A percentile compares a stretch with the other conserved stretches of the same genome.
Evolutionary conservation across 2,797 vertebrate species (phyloP).

Genomic region (Ibycter americanus): DNA sequence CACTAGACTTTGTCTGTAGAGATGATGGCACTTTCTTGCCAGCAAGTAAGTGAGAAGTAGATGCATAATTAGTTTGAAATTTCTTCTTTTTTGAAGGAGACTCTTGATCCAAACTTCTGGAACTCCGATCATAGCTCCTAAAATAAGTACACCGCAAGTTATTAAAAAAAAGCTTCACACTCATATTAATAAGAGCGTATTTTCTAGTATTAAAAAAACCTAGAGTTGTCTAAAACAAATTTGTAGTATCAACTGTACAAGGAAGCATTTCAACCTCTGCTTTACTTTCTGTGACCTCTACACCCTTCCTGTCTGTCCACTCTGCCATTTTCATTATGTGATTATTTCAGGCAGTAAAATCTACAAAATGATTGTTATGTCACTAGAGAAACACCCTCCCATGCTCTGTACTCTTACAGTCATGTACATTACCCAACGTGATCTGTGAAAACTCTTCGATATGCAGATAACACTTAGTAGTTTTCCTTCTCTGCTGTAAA

Average conservation of each 20-base stretch:
- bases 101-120: slow-evolving; percentile 93
- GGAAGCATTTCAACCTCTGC: background rate
- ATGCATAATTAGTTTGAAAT: slow-evolving; percentile 90
- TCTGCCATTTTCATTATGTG: background rate
- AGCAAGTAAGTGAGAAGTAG: slow-evolving; percentile 88
- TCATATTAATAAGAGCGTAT: background rate
- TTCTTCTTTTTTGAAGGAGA: slow-evolving; percentile 98
- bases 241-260: background rate
- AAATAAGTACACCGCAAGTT: background rate
- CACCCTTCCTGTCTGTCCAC: background rate
- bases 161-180: background rate
- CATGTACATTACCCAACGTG: background rate
- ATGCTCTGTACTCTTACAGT: background rate
- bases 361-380: background rate
- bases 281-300: background rate
- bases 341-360: background rate
- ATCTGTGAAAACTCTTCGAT: background rate
- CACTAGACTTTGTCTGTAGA: slow-evolving; percentile 92
- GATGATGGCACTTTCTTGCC: slow-evolving; percentile 95
- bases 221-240: background rate
- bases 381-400: background rate
- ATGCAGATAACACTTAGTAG: background rate
- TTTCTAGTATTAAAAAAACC: background rate
- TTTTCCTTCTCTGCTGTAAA: background rate
- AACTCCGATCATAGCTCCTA: slow-evolving; percentile 94